Evolutionary conservation across 2,797 vertebrate genomes (phyloP), one percentile per base, ranked within the genome.

Genomic region (Falco columbarius): DNA sequence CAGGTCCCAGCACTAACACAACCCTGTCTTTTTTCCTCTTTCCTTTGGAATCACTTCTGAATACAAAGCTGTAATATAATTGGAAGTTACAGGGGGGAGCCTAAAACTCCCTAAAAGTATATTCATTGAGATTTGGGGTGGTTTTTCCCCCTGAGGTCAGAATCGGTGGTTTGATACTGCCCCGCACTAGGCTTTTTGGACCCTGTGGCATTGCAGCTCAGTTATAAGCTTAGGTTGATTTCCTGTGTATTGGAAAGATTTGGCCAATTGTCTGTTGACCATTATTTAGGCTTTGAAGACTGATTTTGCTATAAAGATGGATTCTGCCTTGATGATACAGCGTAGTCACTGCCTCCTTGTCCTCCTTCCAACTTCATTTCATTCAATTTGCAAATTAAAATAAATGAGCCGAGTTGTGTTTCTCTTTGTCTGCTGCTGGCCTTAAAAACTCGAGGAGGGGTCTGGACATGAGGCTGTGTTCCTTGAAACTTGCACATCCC

Each of bases 401-500:
- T 34, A 55, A 91, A 84, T 56, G 59, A 89, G 76, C 66, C 0
- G 4, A 55, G 27, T 29, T 79, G 66, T 24, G 52, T 86, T 94
- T 54, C 83, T 90, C 66, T 79, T 95, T 92, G 71, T 85, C 94
- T 66, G 81, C 92, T 91, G 74, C 77, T 85, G 83, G 74, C 86
- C 89, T 63, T 80, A 49, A 66, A 74, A 58, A 7, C 77, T 85
- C 36, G 0, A 70, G 71, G 75, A 95, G 89, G 86, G 92, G 55
- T 87, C 81, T 93, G 91, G 72, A 38, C 30, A 36, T 3, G 10
- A 95, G 81, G 27, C 89, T 73, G 34, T 90, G 86, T 92, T 96
- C 83, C 92, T 89, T 96, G 95, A 92, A 82, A 34, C 93, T 82
- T 55, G 71, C 81, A 71, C 32, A 87, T 89, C 67, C 75, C 91